These are phyloP conservation scores for Acanthopleura granulata DNA, from an alignment of 2,888 invertebrate species.

Conservation along the genomic window DNA sequence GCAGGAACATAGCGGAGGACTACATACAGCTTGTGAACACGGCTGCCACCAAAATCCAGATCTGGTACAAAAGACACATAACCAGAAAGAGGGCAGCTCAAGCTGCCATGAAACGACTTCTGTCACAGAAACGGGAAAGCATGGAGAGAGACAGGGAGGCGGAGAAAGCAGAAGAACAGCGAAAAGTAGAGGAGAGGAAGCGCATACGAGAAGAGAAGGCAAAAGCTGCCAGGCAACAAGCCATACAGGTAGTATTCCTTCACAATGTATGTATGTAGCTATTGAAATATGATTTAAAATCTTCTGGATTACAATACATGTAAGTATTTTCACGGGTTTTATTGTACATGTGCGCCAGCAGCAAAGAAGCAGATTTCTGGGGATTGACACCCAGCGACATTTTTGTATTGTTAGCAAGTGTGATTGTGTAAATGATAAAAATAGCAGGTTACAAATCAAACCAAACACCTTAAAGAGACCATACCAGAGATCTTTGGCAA, in stretches of 20 bases:
- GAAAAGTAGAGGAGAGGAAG: slow-evolving; percentile 52
- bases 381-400: no score
- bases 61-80: slow-evolving; percentile 58
- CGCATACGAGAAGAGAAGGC: slow-evolving; percentile 60
- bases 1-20: slow-evolving; percentile 55
- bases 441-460: no score
- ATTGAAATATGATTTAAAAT: no score
- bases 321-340: no score
- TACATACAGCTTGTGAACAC: slow-evolving; percentile 42
- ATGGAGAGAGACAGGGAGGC: slow-evolving; percentile 33
- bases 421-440: no score
- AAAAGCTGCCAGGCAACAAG: slow-evolving; percentile 59
- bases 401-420: no score
- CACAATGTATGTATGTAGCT: background rate
- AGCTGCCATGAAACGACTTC: slow-evolving; percentile 61
- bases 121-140: slow-evolving; percentile 57
- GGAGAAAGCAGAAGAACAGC: slow-evolving; percentile 39
- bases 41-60: slow-evolving; percentile 63
- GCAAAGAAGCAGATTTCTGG: no score
- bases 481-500: no score
- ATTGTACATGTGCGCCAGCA: no score
- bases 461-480: no score
- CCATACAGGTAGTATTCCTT: slow-evolving; percentile 54
- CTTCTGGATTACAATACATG: no score
- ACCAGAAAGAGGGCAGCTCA: slow-evolving; percentile 46